A percentile compares a stretch with the other conserved stretches of the same genome.
Conservation (phyloP, 2,888 invertebrate species). For the Pyrocoelia pectoralis region DNA sequence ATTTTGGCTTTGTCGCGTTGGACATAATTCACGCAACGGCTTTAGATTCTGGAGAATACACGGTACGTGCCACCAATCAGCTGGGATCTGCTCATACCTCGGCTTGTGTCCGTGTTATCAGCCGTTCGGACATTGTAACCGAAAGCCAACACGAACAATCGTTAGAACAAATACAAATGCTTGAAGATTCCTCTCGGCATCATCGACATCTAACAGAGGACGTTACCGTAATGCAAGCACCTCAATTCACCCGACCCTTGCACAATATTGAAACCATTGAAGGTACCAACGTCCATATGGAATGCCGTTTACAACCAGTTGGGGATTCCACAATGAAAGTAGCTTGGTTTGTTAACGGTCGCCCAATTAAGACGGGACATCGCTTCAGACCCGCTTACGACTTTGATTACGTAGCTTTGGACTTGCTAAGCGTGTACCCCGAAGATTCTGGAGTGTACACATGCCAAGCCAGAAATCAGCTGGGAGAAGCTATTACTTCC, state of each 20-base stretch:
- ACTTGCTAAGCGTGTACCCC: slow-evolving; percentile 95
- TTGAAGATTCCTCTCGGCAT: slow-evolving; percentile 81
- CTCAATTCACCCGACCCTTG: slow-evolving; percentile 85
- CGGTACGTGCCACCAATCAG: slow-evolving; percentile 91
- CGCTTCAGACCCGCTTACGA: slow-evolving; percentile 96
- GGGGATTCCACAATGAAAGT: slow-evolving; percentile 92
- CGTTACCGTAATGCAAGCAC: slow-evolving; percentile 83
- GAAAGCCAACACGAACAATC: slow-evolving; percentile 94
- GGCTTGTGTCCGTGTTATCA: slow-evolving; percentile 87
- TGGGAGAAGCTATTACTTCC: slow-evolving; percentile 94
- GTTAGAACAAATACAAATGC: slow-evolving; percentile 88
- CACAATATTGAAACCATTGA: slow-evolving; percentile 92
- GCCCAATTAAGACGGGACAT: slow-evolving; percentile 90
- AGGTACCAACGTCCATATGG: slow-evolving; percentile 90
- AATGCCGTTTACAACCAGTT: slow-evolving; percentile 89
- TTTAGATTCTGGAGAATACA: slow-evolving; percentile 96
- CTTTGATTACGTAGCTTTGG: slow-evolving; percentile 96
- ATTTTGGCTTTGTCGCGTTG: slow-evolving; percentile 96
- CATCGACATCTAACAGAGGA: slow-evolving; percentile 79
- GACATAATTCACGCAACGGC: slow-evolving; percentile 94
- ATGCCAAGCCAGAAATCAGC: slow-evolving; percentile 91
- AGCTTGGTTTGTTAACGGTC: slow-evolving; percentile 96
- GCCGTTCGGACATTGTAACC: slow-evolving; percentile 81
- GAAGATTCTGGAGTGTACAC: slow-evolving; percentile 97
- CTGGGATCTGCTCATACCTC: slow-evolving; percentile 92